A percentile compares a stretch with the other conserved stretches of the same genome.
phyloP scores from a whole-genome alignment of 2,797 vertebrate species.

The Protosalanx chinensis region DNA sequence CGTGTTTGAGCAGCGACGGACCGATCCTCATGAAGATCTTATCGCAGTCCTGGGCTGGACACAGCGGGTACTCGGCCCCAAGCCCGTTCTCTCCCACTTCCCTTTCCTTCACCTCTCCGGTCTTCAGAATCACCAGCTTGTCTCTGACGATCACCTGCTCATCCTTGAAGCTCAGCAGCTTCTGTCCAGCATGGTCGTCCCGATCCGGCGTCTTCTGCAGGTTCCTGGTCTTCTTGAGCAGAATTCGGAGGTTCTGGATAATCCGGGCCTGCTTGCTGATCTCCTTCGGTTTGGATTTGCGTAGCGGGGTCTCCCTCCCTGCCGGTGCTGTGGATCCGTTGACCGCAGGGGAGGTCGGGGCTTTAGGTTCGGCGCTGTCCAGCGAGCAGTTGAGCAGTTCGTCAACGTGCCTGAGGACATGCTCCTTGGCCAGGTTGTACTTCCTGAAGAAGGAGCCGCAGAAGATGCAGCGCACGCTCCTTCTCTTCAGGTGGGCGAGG shows the following conservation, averaged over 20 bases:
- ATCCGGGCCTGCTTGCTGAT: slow-evolving; percentile 61
- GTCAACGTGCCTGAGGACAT: slow-evolving; percentile 87
- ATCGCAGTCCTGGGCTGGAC: slow-evolving; percentile 83
- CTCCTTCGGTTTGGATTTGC: slow-evolving; percentile 12
- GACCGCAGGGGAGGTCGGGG: slow-evolving; percentile 19
- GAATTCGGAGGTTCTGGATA: slow-evolving; percentile 61
- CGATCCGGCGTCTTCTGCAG: slow-evolving; percentile 55
- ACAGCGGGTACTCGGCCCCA: slow-evolving; percentile 54
- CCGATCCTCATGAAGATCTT: slow-evolving; percentile 70
- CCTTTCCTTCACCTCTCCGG: slow-evolving; percentile 6
- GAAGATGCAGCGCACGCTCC: slow-evolving; percentile 79
- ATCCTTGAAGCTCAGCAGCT: slow-evolving; percentile 49
- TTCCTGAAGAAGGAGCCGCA: slow-evolving; percentile 83
- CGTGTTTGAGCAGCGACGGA: slow-evolving; percentile 80
- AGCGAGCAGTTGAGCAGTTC: slow-evolving; percentile 70
- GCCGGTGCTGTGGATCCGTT: slow-evolving; percentile 43
- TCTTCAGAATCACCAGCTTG: background rate
- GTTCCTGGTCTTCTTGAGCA: slow-evolving; percentile 57
- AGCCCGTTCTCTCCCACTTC: slow-evolving; percentile 34
- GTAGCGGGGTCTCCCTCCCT: slow-evolving; percentile 16
- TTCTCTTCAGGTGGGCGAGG: slow-evolving; percentile 82
- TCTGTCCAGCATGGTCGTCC: slow-evolving; percentile 8
- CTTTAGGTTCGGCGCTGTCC: background rate
- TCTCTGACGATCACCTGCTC: slow-evolving; percentile 51
- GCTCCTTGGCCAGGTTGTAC: slow-evolving; percentile 81